Evolutionary conservation across 2,113 vertebrate genomes (phyloP).

Genomic region (Neolamprologus kungweensis): DNA sequence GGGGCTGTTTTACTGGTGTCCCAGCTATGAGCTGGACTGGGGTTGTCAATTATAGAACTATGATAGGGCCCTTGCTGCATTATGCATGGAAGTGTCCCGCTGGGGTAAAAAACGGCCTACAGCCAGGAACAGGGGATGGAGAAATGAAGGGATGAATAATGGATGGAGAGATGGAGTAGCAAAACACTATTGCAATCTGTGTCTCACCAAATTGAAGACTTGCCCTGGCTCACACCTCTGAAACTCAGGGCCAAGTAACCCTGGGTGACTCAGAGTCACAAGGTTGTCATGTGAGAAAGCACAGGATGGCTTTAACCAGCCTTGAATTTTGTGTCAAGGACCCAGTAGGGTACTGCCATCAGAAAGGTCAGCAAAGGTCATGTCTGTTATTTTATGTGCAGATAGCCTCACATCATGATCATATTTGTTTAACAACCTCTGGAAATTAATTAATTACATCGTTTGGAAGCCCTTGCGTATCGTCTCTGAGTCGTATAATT

Average conservation of each 20-base stretch:
- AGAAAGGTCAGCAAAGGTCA: conserved; percentile 7
- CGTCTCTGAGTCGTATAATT: neutral
- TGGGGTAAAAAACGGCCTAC: conserved; percentile 61
- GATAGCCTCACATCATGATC: neutral
- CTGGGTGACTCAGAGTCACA: neutral
- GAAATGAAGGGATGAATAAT: conserved; percentile 61
- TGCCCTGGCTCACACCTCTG: conserved; percentile 49
- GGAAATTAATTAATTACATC: neutral
- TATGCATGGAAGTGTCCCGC: conserved; percentile 64
- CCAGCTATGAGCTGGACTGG: conserved; percentile 41
- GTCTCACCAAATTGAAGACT: conserved; percentile 62
- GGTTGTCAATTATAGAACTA: conserved; percentile 69
- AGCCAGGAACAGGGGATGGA: conserved; percentile 57
- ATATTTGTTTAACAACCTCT: neutral
- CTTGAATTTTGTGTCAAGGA: conserved; percentile 14
- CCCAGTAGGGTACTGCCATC: neutral
- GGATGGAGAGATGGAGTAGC: conserved; percentile 59
- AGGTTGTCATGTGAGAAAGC: conserved; percentile 12
- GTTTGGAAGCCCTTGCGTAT: neutral
- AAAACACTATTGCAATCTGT: conserved; percentile 59
- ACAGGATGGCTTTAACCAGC: conserved; percentile 29
- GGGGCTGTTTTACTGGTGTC: conserved; percentile 51
- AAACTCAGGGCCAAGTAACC: conserved; percentile 43
- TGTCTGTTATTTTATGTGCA: neutral
- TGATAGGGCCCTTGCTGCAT: conserved; percentile 63